Base-by-base conservation (phyloP, 2,888 invertebrate genomes). In the Atethmia centrago region DNA sequence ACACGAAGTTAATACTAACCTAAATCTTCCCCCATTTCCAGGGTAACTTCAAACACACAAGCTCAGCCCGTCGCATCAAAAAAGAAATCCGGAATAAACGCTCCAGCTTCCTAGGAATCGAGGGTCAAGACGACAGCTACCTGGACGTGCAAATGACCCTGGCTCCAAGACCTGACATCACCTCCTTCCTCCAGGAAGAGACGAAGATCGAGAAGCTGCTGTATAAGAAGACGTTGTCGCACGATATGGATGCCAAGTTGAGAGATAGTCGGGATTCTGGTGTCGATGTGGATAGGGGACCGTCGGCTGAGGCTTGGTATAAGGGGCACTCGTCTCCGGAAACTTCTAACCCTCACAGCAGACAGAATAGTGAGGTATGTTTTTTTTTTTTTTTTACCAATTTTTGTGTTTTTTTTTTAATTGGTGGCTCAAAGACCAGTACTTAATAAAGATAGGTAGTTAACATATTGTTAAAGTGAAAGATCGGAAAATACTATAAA, bases 71-170 rank as follows among this genome's bases (percentile, higher is more conserved):
- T 82, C 97, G 98, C 85, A 98, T 98, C 88, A 98, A 98, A 89
- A 98, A 98, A 90, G 98, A 99, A 90, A 97, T 99, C 68, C 97
- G 98, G 16, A 98, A 98, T 89, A 98, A 98, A 89, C 97, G 98
- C 63, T 98, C 98, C 51, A 98, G 98, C 91, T 99, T 99, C 92
- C 96, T 99, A 58, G 98, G 98, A 63, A 97, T 98, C 89, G 98
- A 98, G 88, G 98, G 98, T 68, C 97, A 97, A 87, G 97, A 97
- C 85, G 97, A 98, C 89, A 97, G 97, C 85, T 97, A 98, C 84
- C 94, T 97, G 65, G 98, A 98, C 90, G 97, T 97, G 59, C 98
- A 98, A 90, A 92, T 98, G 55, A 97, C 97, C 2, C 94, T 98
- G 58, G 97, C 97, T 12, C 98, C 98, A 69, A 97, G 98, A 28